phyloP scores from a whole-genome alignment of 2,113 vertebrate species.

The Aptenodytes forsteri region DNA sequence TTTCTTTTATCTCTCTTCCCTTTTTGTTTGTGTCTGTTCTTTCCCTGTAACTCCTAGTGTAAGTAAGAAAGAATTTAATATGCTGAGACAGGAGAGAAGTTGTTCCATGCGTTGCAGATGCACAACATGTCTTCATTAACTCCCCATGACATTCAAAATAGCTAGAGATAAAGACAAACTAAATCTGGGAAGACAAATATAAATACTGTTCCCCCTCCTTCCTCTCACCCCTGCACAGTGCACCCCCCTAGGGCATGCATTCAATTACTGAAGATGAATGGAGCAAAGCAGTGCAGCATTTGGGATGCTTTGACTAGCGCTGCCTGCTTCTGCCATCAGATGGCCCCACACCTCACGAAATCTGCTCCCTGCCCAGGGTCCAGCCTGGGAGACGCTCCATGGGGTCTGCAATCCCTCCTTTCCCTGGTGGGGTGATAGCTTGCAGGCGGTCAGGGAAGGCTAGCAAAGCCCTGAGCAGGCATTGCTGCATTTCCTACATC shows the following conservation, averaged over 20 bases:
- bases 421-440: fast-evolving
- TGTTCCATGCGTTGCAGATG: slow-evolving; percentile 48
- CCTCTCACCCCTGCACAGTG: not conserved
- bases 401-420: fast-evolving
- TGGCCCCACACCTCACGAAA: slow-evolving; percentile 64
- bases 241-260: slow-evolving; percentile 54
- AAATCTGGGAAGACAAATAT: slow-evolving; percentile 69
- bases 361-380: not conserved
- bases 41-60: not conserved
- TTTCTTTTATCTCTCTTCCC: not conserved
- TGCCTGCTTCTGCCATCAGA: slow-evolving; percentile 48
- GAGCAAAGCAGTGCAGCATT: not conserved
- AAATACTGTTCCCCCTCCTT: not conserved
- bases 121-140: slow-evolving; percentile 78
- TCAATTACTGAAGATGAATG: slow-evolving; percentile 70
- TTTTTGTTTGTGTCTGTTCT: slow-evolving; percentile 30
- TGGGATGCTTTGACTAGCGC: not conserved
- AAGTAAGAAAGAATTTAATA: slow-evolving; percentile 65
- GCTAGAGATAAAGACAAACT: slow-evolving; percentile 71
- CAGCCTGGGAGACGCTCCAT: not conserved
- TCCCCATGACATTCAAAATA: slow-evolving; percentile 76
- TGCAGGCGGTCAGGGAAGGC: not conserved
- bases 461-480: not conserved
- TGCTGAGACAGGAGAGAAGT: slow-evolving; percentile 60
- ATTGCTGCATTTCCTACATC: fast-evolving